Percentiles rank a stretch among this genome's conserved stretches.
Conservation (phyloP, 2,113 vertebrate species). For the Corythaeola cristata region DNA sequence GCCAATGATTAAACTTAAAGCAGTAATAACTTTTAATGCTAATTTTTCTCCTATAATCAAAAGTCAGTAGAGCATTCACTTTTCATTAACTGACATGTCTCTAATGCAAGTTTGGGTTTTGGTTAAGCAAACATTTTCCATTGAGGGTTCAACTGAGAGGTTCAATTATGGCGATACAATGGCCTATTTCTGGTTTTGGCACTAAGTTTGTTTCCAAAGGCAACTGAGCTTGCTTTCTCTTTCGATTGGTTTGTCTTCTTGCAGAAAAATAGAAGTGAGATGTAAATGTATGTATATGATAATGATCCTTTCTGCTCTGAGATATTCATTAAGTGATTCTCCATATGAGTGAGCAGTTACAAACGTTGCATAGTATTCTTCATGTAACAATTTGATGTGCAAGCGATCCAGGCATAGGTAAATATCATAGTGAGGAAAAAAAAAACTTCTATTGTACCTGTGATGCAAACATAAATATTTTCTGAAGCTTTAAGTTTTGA, state of each 20-base stretch:
- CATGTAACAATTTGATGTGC: neutral
- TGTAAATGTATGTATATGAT: neutral
- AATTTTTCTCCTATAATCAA: slow-evolving; percentile 17
- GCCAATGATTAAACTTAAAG: slow-evolving; percentile 48
- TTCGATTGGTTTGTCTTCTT: neutral
- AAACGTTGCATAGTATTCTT: neutral
- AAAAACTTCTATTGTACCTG: neutral
- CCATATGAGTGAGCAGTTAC: neutral
- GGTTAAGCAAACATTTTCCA: neutral
- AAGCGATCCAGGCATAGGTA: neutral
- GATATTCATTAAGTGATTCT: neutral
- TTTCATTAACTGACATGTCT: neutral
- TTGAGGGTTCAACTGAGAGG: neutral
- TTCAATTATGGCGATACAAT: neutral
- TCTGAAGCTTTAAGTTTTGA: neutral
- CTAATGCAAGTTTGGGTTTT: neutral
- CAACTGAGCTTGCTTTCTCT: neutral
- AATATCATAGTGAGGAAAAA: neutral
- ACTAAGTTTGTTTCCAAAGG: neutral
- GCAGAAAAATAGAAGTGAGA: neutral
- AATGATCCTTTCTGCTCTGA: neutral
- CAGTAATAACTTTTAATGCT: neutral
- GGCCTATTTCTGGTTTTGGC: neutral
- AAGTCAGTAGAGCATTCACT: slow-evolving; percentile 25
- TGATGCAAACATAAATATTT: neutral